Conservation (phyloP, 1,140 invertebrate genomes). For the Arion vulgaris region DNA sequence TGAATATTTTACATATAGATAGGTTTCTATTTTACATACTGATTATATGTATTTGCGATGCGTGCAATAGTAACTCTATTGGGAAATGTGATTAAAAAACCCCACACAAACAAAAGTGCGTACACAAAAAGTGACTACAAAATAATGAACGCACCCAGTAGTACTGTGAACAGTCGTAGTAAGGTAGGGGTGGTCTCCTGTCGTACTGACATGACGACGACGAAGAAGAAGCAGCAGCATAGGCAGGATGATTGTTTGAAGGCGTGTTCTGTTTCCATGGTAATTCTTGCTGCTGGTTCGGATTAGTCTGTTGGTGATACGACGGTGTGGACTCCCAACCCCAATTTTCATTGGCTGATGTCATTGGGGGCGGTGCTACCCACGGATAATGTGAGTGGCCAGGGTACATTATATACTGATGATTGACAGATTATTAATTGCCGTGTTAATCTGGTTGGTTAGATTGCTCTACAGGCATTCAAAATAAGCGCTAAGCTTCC, state of each 20-base stretch:
- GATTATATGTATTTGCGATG: too few relatives aligned
- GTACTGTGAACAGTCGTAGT: constrained; percentile 20
- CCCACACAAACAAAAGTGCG: too few relatives aligned
- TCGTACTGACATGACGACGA: constrained; percentile 12
- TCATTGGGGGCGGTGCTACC: background rate
- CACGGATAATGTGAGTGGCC: constrained; percentile 13
- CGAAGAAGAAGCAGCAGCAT: too few relatives aligned
- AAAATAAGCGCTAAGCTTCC: too few relatives aligned
- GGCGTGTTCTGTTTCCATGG: constrained; percentile 14
- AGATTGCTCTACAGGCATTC: too few relatives aligned
- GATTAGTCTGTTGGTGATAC: background rate
- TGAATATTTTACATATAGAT: too few relatives aligned
- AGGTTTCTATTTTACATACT: too few relatives aligned
- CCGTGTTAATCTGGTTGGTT: too few relatives aligned
- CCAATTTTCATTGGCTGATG: constrained; percentile 10
- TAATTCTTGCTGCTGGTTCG: constrained; percentile 2
- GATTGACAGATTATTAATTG: background rate
- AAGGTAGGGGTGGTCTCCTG: background rate
- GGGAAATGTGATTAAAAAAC: too few relatives aligned
- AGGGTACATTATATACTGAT: background rate
- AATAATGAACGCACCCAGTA: constrained; percentile 23
- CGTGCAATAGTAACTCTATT: too few relatives aligned
- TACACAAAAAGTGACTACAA: too few relatives aligned
- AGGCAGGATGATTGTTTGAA: background rate
- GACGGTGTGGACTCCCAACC: background rate